Conservation (phyloP, 2,113 vertebrate genomes). For the Ptychochromis oligacanthus region DNA sequence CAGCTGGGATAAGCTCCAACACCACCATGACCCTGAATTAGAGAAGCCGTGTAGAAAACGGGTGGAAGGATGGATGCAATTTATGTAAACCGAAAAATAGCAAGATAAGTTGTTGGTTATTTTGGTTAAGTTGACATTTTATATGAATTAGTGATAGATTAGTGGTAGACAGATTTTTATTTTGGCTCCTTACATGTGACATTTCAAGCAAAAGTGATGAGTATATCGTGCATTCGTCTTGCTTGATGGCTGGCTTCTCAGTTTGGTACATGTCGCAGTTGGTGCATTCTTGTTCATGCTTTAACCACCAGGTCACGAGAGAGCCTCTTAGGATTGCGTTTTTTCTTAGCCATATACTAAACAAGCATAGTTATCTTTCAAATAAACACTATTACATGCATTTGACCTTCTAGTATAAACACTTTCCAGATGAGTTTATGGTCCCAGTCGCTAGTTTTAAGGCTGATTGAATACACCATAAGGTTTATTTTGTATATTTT, state of each 20-base stretch:
- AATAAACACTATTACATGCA: fast-evolving
- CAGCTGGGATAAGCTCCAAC: background rate
- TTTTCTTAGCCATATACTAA: too few relatives aligned
- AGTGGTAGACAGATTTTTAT: background rate
- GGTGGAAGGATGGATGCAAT: background rate
- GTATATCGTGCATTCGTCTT: fast-evolving
- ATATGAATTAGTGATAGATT: fast-evolving
- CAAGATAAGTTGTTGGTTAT: fast-evolving
- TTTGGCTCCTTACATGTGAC: background rate
- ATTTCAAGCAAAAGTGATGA: background rate
- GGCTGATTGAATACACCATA: background rate
- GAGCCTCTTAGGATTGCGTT: background rate
- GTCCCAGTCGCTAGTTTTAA: background rate
- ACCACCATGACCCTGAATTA: background rate
- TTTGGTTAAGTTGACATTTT: background rate
- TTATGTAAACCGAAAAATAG: fast-evolving
- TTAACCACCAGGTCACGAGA: background rate
- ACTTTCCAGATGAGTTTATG: background rate
- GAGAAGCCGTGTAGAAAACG: background rate
- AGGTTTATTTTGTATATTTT: background rate
- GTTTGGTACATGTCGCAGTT: background rate
- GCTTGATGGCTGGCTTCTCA: background rate
- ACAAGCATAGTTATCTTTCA: background rate
- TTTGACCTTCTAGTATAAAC: background rate
- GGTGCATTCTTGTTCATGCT: background rate